Evolutionary conservation across 2,113 vertebrate species (phyloP).

Genomic region (Pachyramphus minor): DNA sequence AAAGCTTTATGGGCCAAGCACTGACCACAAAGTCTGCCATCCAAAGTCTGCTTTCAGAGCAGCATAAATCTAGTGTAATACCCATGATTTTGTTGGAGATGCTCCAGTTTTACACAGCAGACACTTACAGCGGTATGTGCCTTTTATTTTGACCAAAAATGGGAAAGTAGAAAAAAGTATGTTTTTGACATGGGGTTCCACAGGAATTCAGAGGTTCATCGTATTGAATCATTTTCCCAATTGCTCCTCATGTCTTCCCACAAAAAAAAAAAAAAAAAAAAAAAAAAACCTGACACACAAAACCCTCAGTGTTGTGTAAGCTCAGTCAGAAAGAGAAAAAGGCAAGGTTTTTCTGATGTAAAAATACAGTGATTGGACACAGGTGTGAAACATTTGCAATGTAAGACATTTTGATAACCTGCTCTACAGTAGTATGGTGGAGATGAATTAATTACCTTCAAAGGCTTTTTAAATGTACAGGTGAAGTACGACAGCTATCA

Average conservation of each 20-base stretch:
- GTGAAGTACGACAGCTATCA: not conserved
- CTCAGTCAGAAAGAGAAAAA: not conserved
- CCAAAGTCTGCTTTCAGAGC: not conserved
- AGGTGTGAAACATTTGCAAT: not conserved
- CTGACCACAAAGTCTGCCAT: not conserved
- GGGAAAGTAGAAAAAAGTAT: not conserved
- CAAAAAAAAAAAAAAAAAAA: not conserved
- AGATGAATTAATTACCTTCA: not conserved
- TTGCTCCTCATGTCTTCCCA: not conserved
- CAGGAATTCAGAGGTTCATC: not conserved
- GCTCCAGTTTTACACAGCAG: not conserved
- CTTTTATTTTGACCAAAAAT: constrained; percentile 8
- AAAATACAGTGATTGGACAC: not conserved
- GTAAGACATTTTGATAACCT: not conserved
- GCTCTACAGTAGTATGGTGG: not conserved
- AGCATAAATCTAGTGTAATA: constrained; percentile 26
- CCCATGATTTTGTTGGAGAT: not conserved
- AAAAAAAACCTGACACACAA: not conserved
- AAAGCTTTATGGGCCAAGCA: not conserved
- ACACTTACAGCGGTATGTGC: not conserved
- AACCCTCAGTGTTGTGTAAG: not conserved
- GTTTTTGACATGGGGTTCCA: not conserved
- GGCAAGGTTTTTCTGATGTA: not conserved
- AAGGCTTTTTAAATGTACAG: not conserved
- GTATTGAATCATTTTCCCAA: not conserved